A percentile compares a stretch with the other conserved stretches of the same genome.
Conservation (phyloP, 1,140 invertebrate species). For the Drosophila insularis region DNA sequence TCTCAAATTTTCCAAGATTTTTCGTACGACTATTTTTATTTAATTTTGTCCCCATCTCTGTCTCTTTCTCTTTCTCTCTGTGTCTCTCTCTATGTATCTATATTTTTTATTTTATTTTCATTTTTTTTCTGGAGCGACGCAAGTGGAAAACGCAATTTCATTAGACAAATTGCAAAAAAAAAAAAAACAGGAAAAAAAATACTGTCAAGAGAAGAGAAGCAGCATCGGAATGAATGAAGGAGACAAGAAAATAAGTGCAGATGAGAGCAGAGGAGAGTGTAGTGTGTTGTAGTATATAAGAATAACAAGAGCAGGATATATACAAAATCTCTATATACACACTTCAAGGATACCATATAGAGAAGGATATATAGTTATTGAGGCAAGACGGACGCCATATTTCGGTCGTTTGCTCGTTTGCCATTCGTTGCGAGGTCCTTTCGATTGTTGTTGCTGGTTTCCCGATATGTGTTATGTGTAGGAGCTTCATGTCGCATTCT, state of each 20-base stretch:
- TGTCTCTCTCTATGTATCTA: slow-evolving; percentile 11
- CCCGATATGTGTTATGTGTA: slow-evolving; percentile 18
- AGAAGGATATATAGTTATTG: slow-evolving; percentile 9
- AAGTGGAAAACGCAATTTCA: slow-evolving; percentile 82
- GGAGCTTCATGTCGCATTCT: slow-evolving; percentile 38
- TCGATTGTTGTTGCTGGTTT: slow-evolving; percentile 52
- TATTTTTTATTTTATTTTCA: slow-evolving; percentile 21
- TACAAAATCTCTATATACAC: slow-evolving; percentile 18
- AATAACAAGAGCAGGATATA: slow-evolving; percentile 29
- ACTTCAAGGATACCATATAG: background rate
- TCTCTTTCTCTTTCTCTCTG: background rate
- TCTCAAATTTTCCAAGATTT: slow-evolving; percentile 77
- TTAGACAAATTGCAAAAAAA: slow-evolving; percentile 79
- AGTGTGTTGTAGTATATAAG: slow-evolving; percentile 39
- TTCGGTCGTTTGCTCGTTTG: slow-evolving; percentile 53
- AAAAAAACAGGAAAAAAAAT: slow-evolving; percentile 28
- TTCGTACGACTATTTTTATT: slow-evolving; percentile 51
- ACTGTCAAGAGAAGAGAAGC: background rate
- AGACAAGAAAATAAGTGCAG: slow-evolving; percentile 68
- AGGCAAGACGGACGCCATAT: slow-evolving; percentile 66
- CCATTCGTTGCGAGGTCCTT: slow-evolving; percentile 68
- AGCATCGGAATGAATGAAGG: background rate
- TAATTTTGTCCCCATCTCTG: slow-evolving; percentile 12
- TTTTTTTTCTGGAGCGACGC: slow-evolving; percentile 41
- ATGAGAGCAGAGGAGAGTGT: background rate